Conservation (phyloP, 2,888 invertebrate species). For the Nasonia oneida region DNA sequence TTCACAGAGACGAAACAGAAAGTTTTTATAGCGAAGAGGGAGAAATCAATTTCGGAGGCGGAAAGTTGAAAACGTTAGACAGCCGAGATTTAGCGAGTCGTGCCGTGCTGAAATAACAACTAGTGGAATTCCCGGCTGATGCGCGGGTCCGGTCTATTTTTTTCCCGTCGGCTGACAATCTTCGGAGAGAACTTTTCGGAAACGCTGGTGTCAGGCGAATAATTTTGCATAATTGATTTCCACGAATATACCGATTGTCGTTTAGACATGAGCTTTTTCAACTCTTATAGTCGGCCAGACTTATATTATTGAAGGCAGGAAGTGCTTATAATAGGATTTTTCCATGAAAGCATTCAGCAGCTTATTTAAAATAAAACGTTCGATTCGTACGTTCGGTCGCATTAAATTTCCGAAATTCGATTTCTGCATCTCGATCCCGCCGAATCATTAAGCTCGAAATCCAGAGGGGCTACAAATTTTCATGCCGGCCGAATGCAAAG, state of each 20-base stretch:
- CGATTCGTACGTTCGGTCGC: background rate
- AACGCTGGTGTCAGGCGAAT: background rate
- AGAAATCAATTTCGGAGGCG: background rate
- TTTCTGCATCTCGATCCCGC: background rate
- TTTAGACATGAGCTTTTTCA: too few relatives aligned
- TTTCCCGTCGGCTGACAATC: background rate
- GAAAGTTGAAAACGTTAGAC: slow-evolving; percentile 15
- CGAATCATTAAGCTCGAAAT: background rate
- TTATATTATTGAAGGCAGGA: background rate
- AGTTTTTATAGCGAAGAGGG: background rate
- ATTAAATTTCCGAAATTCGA: background rate
- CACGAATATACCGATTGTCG: background rate
- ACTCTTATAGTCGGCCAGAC: too few relatives aligned
- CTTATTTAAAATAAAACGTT: background rate
- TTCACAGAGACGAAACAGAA: background rate
- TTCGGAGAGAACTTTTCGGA: background rate
- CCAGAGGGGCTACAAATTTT: background rate
- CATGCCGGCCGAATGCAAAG: background rate
- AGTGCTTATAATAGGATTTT: background rate
- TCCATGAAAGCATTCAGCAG: background rate
- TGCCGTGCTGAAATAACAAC: slow-evolving; percentile 18
- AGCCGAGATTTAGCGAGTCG: background rate
- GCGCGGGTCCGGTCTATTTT: background rate
- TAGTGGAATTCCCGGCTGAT: background rate
- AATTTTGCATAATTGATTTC: background rate